Evolutionary conservation across 2,797 vertebrate species (phyloP).

Genomic region (Paramormyrops hopkinsi): DNA sequence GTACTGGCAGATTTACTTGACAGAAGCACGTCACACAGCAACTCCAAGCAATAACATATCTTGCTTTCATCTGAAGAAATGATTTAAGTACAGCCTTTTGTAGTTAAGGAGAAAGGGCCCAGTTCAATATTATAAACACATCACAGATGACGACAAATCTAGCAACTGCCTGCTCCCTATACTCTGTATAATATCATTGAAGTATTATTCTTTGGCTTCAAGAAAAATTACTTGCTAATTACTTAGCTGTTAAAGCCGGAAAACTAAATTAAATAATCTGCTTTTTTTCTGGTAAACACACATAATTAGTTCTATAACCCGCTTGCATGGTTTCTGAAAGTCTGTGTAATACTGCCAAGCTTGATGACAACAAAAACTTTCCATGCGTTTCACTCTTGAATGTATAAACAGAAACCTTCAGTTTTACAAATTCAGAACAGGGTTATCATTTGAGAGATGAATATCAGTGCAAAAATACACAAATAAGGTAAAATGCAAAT

Average conservation of each 20-base stretch:
- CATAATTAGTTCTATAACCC: neutral
- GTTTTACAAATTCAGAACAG: neutral
- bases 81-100: constrained; percentile 24
- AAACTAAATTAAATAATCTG: neutral
- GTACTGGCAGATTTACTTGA: constrained; percentile 16
- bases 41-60: constrained; percentile 27
- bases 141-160: neutral
- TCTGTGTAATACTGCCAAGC: neutral
- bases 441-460: neutral
- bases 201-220: neutral
- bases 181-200: neutral
- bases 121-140: neutral
- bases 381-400: neutral
- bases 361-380: neutral
- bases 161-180: neutral
- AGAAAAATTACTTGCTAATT: neutral
- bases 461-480: neutral
- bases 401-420: neutral
- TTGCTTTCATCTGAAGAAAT: constrained; percentile 36
- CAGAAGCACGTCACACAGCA: constrained; percentile 22
- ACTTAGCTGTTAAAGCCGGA: neutral
- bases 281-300: neutral
- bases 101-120: neutral
- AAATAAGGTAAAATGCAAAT: neutral
- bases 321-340: neutral